Conservation (phyloP, 2,797 vertebrate species). For the Phoeniculus purpureus region DNA sequence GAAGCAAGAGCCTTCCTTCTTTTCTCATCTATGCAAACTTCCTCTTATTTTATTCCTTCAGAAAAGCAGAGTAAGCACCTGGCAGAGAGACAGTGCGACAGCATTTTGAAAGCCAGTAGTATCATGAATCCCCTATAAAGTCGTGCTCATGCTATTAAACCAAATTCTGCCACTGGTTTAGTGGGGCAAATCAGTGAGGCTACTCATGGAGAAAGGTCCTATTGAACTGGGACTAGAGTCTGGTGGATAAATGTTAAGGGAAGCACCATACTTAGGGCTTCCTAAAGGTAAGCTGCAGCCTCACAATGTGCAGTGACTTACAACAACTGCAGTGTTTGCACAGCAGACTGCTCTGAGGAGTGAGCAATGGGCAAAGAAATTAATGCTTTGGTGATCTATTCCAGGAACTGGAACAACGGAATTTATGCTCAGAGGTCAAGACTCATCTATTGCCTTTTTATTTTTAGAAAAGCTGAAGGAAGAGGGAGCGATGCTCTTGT, state of each 20-base stretch:
- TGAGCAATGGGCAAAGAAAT: neutral
- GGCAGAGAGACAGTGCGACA: neutral
- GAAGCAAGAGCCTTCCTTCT: neutral
- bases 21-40: neutral
- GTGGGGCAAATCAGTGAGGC: constrained; percentile 27
- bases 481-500: neutral
- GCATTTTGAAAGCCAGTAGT: neutral
- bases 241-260: neutral
- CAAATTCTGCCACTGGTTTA: constrained; percentile 31
- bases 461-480: neutral
- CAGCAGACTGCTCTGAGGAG: neutral
- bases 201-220: constrained; percentile 3
- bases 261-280: neutral
- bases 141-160: neutral
- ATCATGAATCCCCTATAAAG: neutral
- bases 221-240: neutral
- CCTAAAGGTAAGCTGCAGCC: neutral
- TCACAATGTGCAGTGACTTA: neutral
- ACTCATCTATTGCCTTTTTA: neutral
- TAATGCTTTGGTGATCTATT: neutral
- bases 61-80: neutral
- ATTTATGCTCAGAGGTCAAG: neutral
- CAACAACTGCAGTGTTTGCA: neutral
- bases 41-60: neutral
- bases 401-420: neutral